These are phyloP conservation scores for Microplitis mediator DNA, from an alignment of 1,140 invertebrate species.

Conservation along the genomic window DNA sequence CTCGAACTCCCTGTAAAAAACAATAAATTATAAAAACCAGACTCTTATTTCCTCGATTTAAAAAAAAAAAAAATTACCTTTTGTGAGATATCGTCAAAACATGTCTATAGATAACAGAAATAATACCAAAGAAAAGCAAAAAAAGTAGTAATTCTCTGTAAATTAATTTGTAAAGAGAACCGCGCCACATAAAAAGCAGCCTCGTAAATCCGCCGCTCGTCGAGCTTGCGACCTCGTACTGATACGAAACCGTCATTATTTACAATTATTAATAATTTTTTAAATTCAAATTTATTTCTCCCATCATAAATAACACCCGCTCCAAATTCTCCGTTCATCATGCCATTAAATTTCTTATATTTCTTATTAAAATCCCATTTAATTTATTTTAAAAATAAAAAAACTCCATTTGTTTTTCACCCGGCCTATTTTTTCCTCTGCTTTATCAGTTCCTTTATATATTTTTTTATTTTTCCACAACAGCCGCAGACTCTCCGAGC, in stretches of 20 bases:
- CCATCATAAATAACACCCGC: neutral
- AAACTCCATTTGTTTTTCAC: too few species aligned
- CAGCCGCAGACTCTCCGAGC: neutral
- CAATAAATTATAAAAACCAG: conserved; percentile 11
- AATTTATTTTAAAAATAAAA: too few species aligned
- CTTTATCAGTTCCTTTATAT: neutral
- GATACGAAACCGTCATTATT: conserved; percentile 78
- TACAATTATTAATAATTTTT: neutral
- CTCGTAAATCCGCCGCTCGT: conserved; percentile 74
- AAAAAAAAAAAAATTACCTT: conserved; percentile 53
- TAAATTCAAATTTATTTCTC: neutral
- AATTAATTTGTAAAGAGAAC: conserved; percentile 78
- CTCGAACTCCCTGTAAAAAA: conserved; percentile 66
- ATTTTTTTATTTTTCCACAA: neutral
- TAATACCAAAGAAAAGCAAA: conserved; percentile 63
- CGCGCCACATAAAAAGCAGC: conserved; percentile 76
- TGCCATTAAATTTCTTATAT: too few species aligned
- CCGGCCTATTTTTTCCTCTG: too few species aligned
- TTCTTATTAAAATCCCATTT: too few species aligned
- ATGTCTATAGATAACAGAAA: conserved; percentile 71
- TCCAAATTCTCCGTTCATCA: too few species aligned
- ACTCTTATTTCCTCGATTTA: neutral
- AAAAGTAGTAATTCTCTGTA: conserved; percentile 75
- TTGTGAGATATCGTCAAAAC: conserved; percentile 66
- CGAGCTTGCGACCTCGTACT: conserved; percentile 75